Conservation (phyloP, 92 coral and sea anemone genomes). For the Parazoanthus swiftii region DNA sequence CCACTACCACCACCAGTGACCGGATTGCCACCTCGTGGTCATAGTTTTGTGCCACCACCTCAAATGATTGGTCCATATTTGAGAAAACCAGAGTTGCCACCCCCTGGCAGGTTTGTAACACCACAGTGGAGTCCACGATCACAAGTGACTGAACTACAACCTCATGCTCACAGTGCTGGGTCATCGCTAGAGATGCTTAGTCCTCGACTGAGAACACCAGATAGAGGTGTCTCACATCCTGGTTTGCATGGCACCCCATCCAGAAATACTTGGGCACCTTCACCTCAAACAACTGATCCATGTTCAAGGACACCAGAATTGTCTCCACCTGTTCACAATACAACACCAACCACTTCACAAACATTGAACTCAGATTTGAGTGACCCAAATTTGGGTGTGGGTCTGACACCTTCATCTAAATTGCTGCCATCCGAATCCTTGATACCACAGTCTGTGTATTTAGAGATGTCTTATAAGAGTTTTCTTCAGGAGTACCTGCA, state of each 20-base stretch:
- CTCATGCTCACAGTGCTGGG: neutral
- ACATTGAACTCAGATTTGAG: neutral
- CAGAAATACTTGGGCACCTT: neutral
- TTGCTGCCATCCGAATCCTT: slow-evolving; percentile 6
- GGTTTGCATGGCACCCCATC: neutral
- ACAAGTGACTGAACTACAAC: neutral
- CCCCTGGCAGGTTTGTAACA: neutral
- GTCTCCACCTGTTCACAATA: neutral
- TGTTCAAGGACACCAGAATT: neutral
- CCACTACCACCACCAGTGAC: too few relatives aligned
- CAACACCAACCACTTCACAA: neutral
- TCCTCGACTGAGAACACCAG: too few relatives aligned
- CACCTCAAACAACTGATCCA: neutral
- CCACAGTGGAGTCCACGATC: neutral
- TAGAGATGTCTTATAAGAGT: slow-evolving; percentile 72
- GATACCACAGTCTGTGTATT: neutral
- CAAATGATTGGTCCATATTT: neutral
- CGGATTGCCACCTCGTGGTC: neutral
- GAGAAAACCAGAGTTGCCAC: neutral
- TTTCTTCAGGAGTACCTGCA: slow-evolving; percentile 85
- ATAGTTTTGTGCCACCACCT: neutral
- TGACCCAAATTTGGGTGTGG: neutral
- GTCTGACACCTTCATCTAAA: slow-evolving; percentile 37
- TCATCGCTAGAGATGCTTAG: neutral
- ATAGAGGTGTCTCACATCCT: neutral